Evolutionary conservation across 2,888 invertebrate species (phyloP), one percentile per base, ranked within the genome.

Genomic region (Synergus gifuensis): DNA sequence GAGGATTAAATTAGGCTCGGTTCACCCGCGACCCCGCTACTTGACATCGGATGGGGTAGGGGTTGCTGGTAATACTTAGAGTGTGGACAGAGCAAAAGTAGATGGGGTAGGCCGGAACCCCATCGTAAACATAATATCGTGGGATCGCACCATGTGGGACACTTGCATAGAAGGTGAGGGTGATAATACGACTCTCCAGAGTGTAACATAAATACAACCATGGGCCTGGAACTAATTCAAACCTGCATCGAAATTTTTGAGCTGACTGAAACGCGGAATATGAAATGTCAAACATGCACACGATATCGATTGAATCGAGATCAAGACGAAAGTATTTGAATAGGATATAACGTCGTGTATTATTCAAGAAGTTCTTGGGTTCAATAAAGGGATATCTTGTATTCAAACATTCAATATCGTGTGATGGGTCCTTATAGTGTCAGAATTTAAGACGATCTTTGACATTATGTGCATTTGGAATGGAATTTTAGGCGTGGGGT

Each of bases 31-130:
- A 80, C 78, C 83, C 78, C 79, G 86, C 88, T 91, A 91, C 90
- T 91, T 91, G 90, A 91, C 90, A 89, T 91, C 90, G 89, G 86
- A 84, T 85, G 85, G 85, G 81, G 76, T 76, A 80, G 84, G 85
- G 86, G 85, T 88, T 88, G 87, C 85, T 87, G 88, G 89, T 90
- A 91, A 90, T 89, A 88, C 86, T 86, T 86, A 84, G 85, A 83
- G 83, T 83, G 85, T 83, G 77, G 28, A 77, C 66, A 64, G 40
- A 64, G 54, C 73, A 11, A 36, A 49, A 49, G 40, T 62, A 67
- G 46, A 46, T 28, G 78, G 67, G 44, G 78, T 60, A 16, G 58
- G 54, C 46, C 28, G 78, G 79, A 77, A 78, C 77, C 76, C 77
- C 69, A 78, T 77, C 64, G 67, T 63, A 83, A 84, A 83, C 82